Percentiles rank a stretch among this genome's conserved stretches.
Evolutionary conservation across 2,113 vertebrate species (phyloP).

Genomic region (Calidris pugnax): DNA sequence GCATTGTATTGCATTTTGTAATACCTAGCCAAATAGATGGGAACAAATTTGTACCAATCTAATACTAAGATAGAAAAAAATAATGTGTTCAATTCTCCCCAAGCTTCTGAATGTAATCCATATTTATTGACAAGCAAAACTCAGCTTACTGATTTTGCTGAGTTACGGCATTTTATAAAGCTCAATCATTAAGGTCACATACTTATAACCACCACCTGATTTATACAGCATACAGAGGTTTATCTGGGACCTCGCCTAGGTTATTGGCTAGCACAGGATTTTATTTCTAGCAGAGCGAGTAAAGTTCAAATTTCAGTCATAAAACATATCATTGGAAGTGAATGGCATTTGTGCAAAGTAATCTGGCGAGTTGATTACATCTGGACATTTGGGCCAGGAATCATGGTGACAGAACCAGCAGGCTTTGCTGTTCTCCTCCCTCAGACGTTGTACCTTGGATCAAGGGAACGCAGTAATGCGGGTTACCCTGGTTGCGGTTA

Average conservation of each 20-base stretch:
- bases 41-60: background rate
- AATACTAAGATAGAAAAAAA: background rate
- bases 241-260: background rate
- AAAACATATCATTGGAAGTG: background rate
- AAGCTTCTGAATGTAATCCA: background rate
- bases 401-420: background rate
- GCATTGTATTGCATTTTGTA: background rate
- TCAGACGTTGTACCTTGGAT: background rate
- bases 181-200: background rate
- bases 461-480: background rate
- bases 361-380: background rate
- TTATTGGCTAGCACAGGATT: background rate
- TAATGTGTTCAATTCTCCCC: background rate
- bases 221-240: background rate
- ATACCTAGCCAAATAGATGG: background rate
- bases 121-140: background rate
- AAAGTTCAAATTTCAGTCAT: constrained; percentile 36
- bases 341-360: background rate
- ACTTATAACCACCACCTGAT: background rate
- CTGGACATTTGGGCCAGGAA: background rate
- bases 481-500: background rate
- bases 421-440: background rate
- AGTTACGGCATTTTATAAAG: background rate
- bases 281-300: background rate
- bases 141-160: background rate